Evolutionary conservation across 1,140 invertebrate genomes (phyloP).

Genomic region (Anastatus disparis): DNA sequence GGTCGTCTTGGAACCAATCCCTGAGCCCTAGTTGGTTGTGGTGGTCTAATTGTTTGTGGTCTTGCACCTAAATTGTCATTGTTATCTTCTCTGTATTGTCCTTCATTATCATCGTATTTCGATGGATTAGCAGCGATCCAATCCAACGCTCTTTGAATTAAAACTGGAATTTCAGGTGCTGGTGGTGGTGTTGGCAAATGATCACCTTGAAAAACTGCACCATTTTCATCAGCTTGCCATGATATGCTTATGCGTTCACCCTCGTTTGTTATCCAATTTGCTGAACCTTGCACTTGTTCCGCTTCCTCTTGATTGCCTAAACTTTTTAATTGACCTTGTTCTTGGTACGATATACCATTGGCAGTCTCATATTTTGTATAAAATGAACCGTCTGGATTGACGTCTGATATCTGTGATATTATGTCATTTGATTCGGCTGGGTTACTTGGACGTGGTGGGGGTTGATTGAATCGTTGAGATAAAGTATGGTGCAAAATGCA

Average conservation of each 20-base stretch:
- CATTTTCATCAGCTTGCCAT: constrained; percentile 70
- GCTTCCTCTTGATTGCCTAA: constrained; percentile 55
- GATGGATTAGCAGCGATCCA: constrained; percentile 58
- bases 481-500: not conserved
- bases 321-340: constrained; percentile 61
- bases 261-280: constrained; percentile 66
- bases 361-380: constrained; percentile 60
- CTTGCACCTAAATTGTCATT: no score
- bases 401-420: constrained; percentile 42
- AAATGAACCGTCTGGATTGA: constrained; percentile 53
- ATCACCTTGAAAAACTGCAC: constrained; percentile 65
- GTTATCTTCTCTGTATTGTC: constrained; percentile 29
- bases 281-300: constrained; percentile 55
- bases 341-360: constrained; percentile 60
- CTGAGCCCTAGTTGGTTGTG: not conserved
- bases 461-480: not conserved
- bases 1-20: not conserved
- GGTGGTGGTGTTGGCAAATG: constrained; percentile 61
- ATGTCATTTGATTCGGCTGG: constrained; percentile 42
- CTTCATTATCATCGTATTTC: constrained; percentile 49
- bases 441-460: not conserved
- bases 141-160: constrained; percentile 55
- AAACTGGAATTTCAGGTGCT: constrained; percentile 57
- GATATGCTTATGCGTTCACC: constrained; percentile 62
- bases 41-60: no score